Percentiles rank a stretch among this genome's conserved stretches.
phyloP scores from a whole-genome alignment of 2,797 vertebrate species.

The Pseudochromis fuscus region DNA sequence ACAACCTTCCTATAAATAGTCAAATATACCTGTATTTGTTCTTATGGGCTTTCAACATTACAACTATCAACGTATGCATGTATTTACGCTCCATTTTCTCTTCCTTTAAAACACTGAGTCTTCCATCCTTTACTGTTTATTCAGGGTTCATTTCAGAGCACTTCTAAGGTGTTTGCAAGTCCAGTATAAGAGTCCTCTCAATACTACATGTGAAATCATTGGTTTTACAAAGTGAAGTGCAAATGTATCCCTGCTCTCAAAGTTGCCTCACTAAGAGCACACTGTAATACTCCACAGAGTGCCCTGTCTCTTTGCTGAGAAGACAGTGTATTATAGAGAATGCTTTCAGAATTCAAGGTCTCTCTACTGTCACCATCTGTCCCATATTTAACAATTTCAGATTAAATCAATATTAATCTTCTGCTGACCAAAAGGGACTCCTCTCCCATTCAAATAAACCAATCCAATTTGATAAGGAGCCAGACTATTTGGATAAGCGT shows the following conservation, averaged over 20 bases:
- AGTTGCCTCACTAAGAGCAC: too few species aligned
- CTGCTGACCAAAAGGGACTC: slow-evolving; percentile 75
- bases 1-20: too few species aligned
- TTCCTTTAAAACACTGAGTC: too few species aligned
- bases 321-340: slow-evolving; percentile 37
- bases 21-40: too few species aligned
- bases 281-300: slow-evolving; percentile 22
- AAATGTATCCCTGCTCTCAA: not conserved
- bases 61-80: too few species aligned
- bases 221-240: not conserved
- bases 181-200: too few species aligned
- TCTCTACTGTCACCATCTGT: slow-evolving; percentile 68
- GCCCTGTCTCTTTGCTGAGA: slow-evolving; percentile 25
- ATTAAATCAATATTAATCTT: slow-evolving; percentile 83
- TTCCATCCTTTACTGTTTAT: too few species aligned
- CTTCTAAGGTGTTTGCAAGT: too few species aligned
- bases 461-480: slow-evolving; percentile 79
- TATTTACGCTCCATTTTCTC: too few species aligned
- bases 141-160: too few species aligned
- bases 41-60: too few species aligned
- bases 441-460: slow-evolving; percentile 76
- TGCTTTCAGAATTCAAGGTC: slow-evolving; percentile 69
- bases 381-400: slow-evolving; percentile 81
- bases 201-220: not conserved
- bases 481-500: slow-evolving; percentile 74